A percentile compares a stretch with the other conserved stretches of the same genome.
Conservation (phyloP, 1,140 invertebrate genomes). For the Formica exsecta region DNA sequence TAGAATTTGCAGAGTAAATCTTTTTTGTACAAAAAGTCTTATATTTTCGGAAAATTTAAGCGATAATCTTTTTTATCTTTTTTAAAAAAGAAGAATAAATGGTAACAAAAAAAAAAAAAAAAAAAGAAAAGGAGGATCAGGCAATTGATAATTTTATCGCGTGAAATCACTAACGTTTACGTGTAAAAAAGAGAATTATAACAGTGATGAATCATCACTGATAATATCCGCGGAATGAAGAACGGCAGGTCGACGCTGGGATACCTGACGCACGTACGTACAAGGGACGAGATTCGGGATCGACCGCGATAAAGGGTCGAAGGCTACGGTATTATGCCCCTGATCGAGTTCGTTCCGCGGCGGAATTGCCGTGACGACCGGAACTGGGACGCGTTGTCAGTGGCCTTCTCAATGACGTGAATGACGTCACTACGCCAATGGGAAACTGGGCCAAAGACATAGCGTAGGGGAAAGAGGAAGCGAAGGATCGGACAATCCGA, state of each 20-base stretch:
- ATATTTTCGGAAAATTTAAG: too few species aligned
- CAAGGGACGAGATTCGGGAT: background rate
- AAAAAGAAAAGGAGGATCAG: too few species aligned
- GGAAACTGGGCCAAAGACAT: slow-evolving; percentile 79
- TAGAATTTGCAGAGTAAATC: too few species aligned
- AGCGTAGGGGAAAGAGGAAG: slow-evolving; percentile 48
- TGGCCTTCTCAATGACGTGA: slow-evolving; percentile 83
- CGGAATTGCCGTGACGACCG: slow-evolving; percentile 40
- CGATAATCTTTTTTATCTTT: too few species aligned
- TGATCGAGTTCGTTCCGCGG: slow-evolving; percentile 41
- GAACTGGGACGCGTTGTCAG: slow-evolving; percentile 81
- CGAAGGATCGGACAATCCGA: slow-evolving; percentile 23
- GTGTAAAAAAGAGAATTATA: too few species aligned
- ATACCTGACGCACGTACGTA: background rate
- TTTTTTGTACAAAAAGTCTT: too few species aligned
- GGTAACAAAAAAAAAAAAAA: too few species aligned
- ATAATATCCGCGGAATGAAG: background rate
- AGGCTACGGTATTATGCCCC: slow-evolving; percentile 38
- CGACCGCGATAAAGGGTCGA: slow-evolving; percentile 37
- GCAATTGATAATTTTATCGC: too few species aligned
- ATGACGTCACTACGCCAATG: slow-evolving; percentile 80
- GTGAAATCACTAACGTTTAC: too few species aligned
- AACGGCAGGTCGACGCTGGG: background rate
- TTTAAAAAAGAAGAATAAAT: too few species aligned
- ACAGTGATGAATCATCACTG: too few species aligned